Conservation (phyloP, 2,797 vertebrate genomes). For the Urocyon cinereoargenteus region DNA sequence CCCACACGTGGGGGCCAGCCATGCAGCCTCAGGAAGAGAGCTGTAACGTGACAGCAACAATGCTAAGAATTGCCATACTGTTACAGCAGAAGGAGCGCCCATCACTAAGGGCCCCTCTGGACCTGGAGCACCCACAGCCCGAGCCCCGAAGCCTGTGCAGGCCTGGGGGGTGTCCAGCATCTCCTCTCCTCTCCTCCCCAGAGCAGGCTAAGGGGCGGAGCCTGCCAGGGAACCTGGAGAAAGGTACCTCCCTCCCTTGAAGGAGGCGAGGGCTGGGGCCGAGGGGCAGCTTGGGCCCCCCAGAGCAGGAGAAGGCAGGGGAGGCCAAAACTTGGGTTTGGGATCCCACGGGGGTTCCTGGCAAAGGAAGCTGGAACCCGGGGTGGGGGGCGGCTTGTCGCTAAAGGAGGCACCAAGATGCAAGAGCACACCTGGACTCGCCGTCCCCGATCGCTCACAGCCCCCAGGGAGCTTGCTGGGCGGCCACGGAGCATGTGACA, state of each 20-base stretch:
- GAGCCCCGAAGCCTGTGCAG: not conserved
- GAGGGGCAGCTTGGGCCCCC: not conserved
- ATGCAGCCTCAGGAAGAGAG: conserved; percentile 71
- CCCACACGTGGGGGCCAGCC: not conserved
- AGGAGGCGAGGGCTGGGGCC: not conserved
- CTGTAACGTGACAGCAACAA: accelerated
- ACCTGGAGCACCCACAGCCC: not conserved
- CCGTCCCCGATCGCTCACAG: not conserved
- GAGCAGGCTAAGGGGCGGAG: not conserved
- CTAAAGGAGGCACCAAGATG: accelerated
- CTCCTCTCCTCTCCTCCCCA: not conserved
- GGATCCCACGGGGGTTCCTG: not conserved
- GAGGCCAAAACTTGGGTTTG: not conserved
- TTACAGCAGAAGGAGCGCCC: not conserved
- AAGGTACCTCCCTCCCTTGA: not conserved
- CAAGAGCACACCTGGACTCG: accelerated
- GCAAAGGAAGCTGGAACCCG: not conserved
- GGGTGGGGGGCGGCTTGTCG: not conserved
- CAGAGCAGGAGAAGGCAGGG: not conserved
- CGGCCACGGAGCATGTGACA: not conserved
- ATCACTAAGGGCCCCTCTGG: not conserved
- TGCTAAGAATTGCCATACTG: not conserved
- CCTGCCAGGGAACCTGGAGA: not conserved
- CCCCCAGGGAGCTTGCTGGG: not conserved
- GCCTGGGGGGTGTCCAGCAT: not conserved